Evolutionary conservation across 1,140 invertebrate species (phyloP), one percentile per base, ranked within the genome.

Genomic region (Stratiolaelaps scimitus): DNA sequence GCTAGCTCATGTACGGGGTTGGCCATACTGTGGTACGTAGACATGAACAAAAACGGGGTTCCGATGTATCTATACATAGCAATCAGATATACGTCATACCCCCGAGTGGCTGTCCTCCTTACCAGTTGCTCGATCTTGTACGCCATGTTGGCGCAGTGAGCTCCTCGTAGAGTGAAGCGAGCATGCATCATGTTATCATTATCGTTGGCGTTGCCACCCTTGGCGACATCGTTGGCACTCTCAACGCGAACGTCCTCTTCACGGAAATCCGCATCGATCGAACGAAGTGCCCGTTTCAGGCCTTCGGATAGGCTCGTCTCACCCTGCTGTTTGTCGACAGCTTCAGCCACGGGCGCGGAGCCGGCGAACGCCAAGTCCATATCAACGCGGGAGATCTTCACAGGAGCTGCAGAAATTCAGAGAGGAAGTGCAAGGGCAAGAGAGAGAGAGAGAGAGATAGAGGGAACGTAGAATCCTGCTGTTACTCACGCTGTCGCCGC

Each of bases 41-140:
- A n/a, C n/a, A n/a, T n/a, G n/a, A n/a, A n/a, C n/a, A n/a, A n/a
- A n/a, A n/a, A n/a, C n/a, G n/a, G n/a, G n/a, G n/a, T n/a, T n/a
- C n/a, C n/a, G n/a, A n/a, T n/a, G n/a, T n/a, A n/a, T n/a, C n/a
- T n/a, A n/a, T n/a, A n/a, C n/a, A n/a, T n/a, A n/a, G n/a, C n/a
- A n/a, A n/a, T n/a, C n/a, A n/a, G n/a, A n/a, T n/a, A n/a, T n/a
- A n/a, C n/a, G n/a, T n/a, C n/a, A n/a, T n/a, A n/a, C n/a, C n/a
- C n/a, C 44, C 44, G 44, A 45, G 13, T 13, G 13, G 44, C 13
- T 45, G 28, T 48, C 15, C 19, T 10, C n/a, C 53, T 17, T 26
- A 60, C 53, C 15, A 60, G 53, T 26, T 60, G 53, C 34, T 60
- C 53, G 53, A 60, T 60, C 23, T 60, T 60, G 23, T 19, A 60